These are phyloP conservation scores for Lasioglossum leucozonium DNA, from an alignment of 2,888 invertebrate genomes.

Conservation along the genomic window DNA sequence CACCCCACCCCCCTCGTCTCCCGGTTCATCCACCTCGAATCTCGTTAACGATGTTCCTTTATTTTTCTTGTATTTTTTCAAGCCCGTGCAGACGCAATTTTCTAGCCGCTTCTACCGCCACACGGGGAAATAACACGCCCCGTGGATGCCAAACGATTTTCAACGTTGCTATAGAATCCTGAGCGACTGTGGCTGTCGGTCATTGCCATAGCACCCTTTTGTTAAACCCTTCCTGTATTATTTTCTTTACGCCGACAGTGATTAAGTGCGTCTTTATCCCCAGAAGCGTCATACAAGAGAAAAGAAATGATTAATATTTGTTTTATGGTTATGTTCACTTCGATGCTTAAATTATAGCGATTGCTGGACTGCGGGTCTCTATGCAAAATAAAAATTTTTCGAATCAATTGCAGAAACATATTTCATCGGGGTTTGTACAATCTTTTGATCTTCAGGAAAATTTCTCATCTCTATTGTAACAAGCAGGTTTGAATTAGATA, in stretches of 20 bases:
- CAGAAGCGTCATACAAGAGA: too few species aligned
- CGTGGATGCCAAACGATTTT: not conserved
- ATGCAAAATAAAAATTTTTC: too few species aligned
- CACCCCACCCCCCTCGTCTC: not conserved
- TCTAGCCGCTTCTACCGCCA: not conserved
- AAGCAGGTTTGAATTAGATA: too few species aligned
- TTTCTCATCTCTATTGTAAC: too few species aligned
- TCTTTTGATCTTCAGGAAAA: too few species aligned
- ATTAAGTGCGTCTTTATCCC: not conserved
- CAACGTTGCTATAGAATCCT: not conserved
- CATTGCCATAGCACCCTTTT: not conserved
- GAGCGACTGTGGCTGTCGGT: not conserved
- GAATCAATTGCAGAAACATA: too few species aligned
- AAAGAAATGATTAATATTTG: not conserved
- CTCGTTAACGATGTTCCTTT: slow-evolving; percentile 56
- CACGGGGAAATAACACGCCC: not conserved
- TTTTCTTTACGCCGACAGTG: not conserved
- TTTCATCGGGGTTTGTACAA: too few species aligned
- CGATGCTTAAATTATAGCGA: too few species aligned
- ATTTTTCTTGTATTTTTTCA: slow-evolving; percentile 15
- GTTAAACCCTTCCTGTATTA: not conserved
- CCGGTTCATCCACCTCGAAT: slow-evolving; percentile 42
- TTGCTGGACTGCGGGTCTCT: too few species aligned
- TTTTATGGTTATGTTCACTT: not conserved
- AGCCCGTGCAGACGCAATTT: slow-evolving; percentile 13